phyloP scores from a whole-genome alignment of 1,140 invertebrate genomes.

The Pomacea maculata region DNA sequence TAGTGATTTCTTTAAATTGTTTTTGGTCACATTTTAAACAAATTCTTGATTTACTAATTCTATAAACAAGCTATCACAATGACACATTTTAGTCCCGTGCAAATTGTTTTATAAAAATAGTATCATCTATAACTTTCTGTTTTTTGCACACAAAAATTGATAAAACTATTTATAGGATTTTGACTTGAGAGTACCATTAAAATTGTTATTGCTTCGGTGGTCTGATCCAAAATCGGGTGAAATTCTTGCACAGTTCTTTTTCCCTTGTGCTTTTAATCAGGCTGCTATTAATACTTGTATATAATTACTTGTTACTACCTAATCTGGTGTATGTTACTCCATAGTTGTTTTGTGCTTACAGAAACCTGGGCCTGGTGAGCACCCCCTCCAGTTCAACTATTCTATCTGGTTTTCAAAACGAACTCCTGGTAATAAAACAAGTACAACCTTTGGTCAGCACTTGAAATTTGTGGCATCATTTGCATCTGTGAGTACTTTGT shows the following conservation, averaged over 20 bases:
- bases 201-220: too few relatives aligned
- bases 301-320: constrained; percentile 4
- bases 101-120: neutral
- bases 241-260: too few relatives aligned
- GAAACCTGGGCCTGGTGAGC: constrained; percentile 74
- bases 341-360: constrained; percentile 17
- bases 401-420: constrained; percentile 89
- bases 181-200: too few relatives aligned
- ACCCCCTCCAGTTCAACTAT: constrained; percentile 88
- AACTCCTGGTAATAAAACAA: constrained; percentile 73
- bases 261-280: too few relatives aligned
- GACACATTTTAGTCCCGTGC: too few relatives aligned
- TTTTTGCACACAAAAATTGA: neutral
- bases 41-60: neutral
- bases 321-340: too few relatives aligned
- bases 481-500: constrained; percentile 65
- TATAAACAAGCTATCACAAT: neutral
- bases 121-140: neutral
- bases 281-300: too few relatives aligned
- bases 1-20: neutral
- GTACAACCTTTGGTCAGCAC: constrained; percentile 76
- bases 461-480: constrained; percentile 79
- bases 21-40: neutral
- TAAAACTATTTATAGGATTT: neutral
- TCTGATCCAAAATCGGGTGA: too few relatives aligned